Evolutionary conservation across 92 coral and sea anemone genomes (phyloP).

Genomic region (Palythoa heliodiscus): DNA sequence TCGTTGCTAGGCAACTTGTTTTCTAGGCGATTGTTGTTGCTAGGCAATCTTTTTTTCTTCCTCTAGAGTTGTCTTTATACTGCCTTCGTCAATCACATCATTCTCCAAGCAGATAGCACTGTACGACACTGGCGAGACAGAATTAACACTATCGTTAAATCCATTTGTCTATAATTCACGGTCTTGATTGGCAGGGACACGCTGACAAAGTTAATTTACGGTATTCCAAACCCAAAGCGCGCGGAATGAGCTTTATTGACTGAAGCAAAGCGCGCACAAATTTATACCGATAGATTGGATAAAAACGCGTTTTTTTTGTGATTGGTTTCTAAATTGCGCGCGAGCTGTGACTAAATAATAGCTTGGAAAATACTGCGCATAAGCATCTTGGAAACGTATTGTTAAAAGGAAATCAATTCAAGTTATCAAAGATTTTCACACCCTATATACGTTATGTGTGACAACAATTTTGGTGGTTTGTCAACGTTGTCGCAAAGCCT

Average conservation of each 20-base stretch:
- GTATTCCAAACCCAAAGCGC: too few species aligned
- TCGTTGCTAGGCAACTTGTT: too few species aligned
- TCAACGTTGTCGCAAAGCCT: constrained; percentile 25
- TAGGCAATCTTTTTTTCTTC: too few species aligned
- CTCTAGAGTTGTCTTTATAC: too few species aligned
- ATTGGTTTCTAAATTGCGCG: background rate
- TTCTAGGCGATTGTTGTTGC: too few species aligned
- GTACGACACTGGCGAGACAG: too few species aligned
- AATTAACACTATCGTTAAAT: too few species aligned
- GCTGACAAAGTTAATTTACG: too few species aligned
- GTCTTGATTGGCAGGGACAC: too few species aligned
- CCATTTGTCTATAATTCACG: too few species aligned
- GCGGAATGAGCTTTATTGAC: background rate
- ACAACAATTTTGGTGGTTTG: constrained; percentile 28
- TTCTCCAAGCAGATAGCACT: too few species aligned
- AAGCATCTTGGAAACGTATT: background rate
- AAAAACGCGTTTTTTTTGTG: background rate
- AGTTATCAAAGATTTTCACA: background rate
- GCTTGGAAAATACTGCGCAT: background rate
- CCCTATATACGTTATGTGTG: constrained; percentile 11
- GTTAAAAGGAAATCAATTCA: background rate
- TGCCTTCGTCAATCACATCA: too few species aligned
- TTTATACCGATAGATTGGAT: background rate
- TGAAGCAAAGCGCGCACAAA: background rate
- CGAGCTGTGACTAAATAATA: constrained; percentile 33